Conservation (phyloP, 2,797 vertebrate genomes). For the Poeciliopsis turneri region DNA sequence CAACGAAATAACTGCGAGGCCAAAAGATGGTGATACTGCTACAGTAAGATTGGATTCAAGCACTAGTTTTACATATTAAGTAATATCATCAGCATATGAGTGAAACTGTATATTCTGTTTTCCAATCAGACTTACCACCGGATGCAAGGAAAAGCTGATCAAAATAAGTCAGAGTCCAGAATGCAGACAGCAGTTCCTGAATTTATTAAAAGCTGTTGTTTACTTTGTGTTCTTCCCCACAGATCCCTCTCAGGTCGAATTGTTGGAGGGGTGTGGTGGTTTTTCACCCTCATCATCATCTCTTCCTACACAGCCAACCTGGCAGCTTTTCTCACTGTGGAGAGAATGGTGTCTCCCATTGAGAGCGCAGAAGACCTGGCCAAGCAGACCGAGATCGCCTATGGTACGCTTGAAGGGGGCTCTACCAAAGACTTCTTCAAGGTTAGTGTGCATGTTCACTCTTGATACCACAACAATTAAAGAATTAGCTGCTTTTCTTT, state of each 20-base stretch:
- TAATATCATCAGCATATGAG: neutral
- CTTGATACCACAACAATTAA: neutral
- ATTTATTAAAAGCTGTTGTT: neutral
- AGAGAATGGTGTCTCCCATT: slow-evolving; percentile 98
- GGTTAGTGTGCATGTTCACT: slow-evolving; percentile 73
- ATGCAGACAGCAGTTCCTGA: neutral
- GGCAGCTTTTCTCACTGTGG: slow-evolving; percentile 97
- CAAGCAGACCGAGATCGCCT: slow-evolving; percentile 97
- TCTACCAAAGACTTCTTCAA: slow-evolving; percentile 98
- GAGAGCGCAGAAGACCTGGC: slow-evolving; percentile 96
- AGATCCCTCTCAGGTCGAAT: slow-evolving; percentile 87
- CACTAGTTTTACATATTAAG: neutral
- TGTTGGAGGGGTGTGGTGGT: slow-evolving; percentile 99
- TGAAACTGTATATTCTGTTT: neutral
- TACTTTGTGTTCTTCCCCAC: slow-evolving; percentile 5
- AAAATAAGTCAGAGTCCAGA: neutral
- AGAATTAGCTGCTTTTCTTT: neutral
- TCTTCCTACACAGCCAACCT: slow-evolving; percentile 99
- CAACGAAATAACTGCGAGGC: neutral
- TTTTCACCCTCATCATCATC: slow-evolving; percentile 99
- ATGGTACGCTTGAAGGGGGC: slow-evolving; percentile 94
- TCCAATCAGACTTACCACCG: neutral
- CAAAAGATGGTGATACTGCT: neutral
- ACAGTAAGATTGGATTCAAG: neutral
- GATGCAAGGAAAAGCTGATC: neutral